These are phyloP conservation scores for Tanypteryx hageni DNA, from an alignment of 2,888 invertebrate species.

Conservation along the genomic window DNA sequence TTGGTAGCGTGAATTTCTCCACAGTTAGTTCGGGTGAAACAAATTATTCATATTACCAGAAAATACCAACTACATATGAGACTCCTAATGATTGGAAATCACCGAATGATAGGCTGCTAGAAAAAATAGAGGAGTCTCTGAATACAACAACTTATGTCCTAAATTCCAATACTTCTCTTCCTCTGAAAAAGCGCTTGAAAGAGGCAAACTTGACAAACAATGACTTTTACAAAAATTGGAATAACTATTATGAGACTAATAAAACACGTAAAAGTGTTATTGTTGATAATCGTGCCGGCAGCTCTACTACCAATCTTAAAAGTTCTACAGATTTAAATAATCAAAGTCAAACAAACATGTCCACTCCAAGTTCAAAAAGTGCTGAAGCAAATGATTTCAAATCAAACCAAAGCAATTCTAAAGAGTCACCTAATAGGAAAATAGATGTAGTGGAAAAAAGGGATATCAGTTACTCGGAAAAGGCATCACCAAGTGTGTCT, in stretches of 20 bases:
- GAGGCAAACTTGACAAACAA: conserved; percentile 31
- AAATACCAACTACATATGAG: conserved; percentile 26
- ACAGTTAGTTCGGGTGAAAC: background rate
- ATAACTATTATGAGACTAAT: background rate
- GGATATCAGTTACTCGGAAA: background rate
- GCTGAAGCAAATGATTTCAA: background rate
- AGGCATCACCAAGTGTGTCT: background rate
- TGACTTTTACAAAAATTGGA: conserved; percentile 39
- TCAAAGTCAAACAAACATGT: conserved; percentile 5
- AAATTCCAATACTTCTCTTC: conserved; percentile 47
- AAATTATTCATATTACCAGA: conserved; percentile 21
- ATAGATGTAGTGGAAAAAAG: background rate
- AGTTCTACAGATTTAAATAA: background rate
- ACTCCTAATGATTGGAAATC: conserved; percentile 44
- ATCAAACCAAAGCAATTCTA: conserved; percentile 27
- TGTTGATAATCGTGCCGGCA: background rate
- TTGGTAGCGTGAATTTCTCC: conserved; percentile 31
- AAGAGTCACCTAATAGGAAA: background rate
- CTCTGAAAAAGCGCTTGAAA: conserved; percentile 57
- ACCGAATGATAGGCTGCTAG: conserved; percentile 21
- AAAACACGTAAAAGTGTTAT: conserved; percentile 36
- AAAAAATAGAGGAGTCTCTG: conserved; percentile 45
- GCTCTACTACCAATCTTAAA: background rate
- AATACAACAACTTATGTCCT: background rate
- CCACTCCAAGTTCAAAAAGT: background rate